phyloP scores from a whole-genome alignment of 2,797 vertebrate genomes.

The Crenichthys baileyi region DNA sequence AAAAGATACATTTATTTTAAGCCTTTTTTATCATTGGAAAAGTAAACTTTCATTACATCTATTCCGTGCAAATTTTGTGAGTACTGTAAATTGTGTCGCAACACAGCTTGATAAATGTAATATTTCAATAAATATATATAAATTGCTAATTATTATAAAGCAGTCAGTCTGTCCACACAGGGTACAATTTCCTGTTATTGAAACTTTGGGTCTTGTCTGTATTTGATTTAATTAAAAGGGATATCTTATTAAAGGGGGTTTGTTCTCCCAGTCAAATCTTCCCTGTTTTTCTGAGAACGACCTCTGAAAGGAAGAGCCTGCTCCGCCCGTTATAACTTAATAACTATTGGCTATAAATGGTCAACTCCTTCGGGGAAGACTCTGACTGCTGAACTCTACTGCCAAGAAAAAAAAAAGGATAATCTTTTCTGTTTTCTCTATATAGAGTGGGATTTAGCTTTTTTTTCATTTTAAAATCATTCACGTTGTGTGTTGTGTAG shows the following conservation, averaged over 20 bases:
- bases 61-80: neutral
- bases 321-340: slow-evolving; percentile 28
- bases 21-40: no score
- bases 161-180: neutral
- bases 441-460: neutral
- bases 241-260: slow-evolving; percentile 12
- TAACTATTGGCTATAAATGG: slow-evolving; percentile 47
- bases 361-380: slow-evolving; percentile 25
- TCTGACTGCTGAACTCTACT: slow-evolving; percentile 18
- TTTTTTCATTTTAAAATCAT: neutral
- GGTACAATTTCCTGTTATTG: neutral
- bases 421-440: slow-evolving; percentile 1
- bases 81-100: neutral
- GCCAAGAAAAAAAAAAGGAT: slow-evolving; percentile 16
- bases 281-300: slow-evolving; percentile 9
- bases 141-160: neutral
- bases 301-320: slow-evolving; percentile 20
- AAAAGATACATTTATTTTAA: no score
- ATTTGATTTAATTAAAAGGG: slow-evolving; percentile 5
- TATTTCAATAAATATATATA: neutral
- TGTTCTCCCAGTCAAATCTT: slow-evolving; percentile 15
- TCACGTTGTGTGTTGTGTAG: neutral
- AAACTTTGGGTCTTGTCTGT: slow-evolving; percentile 13
- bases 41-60: no score
- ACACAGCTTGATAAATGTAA: neutral